Evolutionary conservation across 2,113 vertebrate species (phyloP), one percentile per base, ranked within the genome.

Genomic region (Psittacus erithacus): DNA sequence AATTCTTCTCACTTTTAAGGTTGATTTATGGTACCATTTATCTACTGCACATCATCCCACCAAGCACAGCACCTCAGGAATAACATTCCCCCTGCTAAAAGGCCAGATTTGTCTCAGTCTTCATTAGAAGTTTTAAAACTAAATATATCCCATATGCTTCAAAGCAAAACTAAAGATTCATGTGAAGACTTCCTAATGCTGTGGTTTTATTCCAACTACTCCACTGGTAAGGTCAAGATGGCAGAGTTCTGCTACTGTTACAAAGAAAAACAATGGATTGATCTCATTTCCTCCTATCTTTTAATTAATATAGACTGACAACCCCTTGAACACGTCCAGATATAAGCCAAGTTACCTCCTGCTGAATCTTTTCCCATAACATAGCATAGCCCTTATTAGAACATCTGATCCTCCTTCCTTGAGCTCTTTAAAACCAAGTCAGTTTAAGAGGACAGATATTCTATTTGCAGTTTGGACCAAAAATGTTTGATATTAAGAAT

Each of bases 161-260:
- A 95, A 97, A 93, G 91, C 73, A 95, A 95, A 89, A 92, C 31
- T 80, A 93, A 91, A 95, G 92, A 74, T 95, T 96, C 73, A 78
- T 82, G 86, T 91, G 89, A 95, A 96, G 95, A 93, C 92, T 95
- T 91, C 81, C 95, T 76, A 69, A 64, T 88, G 86, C 79, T 92
- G 92, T 90, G 69, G 88, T 63, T 96, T 93, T 95, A 93, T 86
- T 89, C 91, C 95, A 95, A 81, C 91, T n/a, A 86, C 64, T 95
- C 83, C 92, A 95, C 86, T 95, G 83, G 83, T 91, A 67, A 97
- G 85, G 85, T 93, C 82, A 96, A 83, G 85, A 46, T 94, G 90
- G 79, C 63, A 93, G 85, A 96, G 93, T 53, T 95, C 87, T 94
- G 88, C 94, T 96, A 96, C 92, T 92, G 95, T 92, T 88, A 69